phyloP scores from a whole-genome alignment of 2,888 invertebrate genomes.

The Idaea biselata region DNA sequence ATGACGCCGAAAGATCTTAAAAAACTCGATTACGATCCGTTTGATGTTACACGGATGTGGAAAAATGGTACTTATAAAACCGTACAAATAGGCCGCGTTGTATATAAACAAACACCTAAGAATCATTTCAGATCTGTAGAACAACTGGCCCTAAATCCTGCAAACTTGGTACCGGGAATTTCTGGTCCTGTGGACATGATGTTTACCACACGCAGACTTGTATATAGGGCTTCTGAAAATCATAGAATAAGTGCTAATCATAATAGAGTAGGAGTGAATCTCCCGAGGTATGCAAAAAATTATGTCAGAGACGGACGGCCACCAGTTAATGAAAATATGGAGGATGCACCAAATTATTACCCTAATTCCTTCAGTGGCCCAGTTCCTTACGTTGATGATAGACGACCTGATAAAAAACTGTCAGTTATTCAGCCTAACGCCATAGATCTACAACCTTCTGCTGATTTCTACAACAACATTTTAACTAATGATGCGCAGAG shows the following conservation, averaged over 20 bases:
- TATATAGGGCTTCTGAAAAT: neutral
- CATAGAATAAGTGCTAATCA: neutral
- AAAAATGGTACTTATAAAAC: slow-evolving; percentile 88
- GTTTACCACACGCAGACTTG: neutral
- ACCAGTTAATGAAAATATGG: slow-evolving; percentile 86
- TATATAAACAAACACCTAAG: slow-evolving; percentile 87
- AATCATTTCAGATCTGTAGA: slow-evolving; percentile 58
- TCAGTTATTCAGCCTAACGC: neutral
- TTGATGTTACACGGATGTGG: slow-evolving; percentile 93
- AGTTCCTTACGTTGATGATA: slow-evolving; percentile 80
- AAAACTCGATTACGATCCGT: slow-evolving; percentile 87
- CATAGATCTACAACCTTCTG: neutral
- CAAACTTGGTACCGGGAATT: slow-evolving; percentile 1
- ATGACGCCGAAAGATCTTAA: slow-evolving; percentile 82
- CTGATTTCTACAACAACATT: neutral
- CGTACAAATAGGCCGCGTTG: slow-evolving; percentile 88
- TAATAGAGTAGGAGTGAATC: neutral
- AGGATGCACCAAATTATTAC: slow-evolving; percentile 92
- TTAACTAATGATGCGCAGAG: slow-evolving; percentile 9
- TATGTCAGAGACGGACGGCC: slow-evolving; percentile 85
- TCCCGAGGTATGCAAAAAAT: neutral
- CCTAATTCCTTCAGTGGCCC: slow-evolving; percentile 96
- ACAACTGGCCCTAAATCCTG: neutral
- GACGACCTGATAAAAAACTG: slow-evolving; percentile 38
- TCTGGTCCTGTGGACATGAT: neutral